Evolutionary conservation across 2,888 invertebrate genomes (phyloP).

Genomic region (Charanyca ferruginea): DNA sequence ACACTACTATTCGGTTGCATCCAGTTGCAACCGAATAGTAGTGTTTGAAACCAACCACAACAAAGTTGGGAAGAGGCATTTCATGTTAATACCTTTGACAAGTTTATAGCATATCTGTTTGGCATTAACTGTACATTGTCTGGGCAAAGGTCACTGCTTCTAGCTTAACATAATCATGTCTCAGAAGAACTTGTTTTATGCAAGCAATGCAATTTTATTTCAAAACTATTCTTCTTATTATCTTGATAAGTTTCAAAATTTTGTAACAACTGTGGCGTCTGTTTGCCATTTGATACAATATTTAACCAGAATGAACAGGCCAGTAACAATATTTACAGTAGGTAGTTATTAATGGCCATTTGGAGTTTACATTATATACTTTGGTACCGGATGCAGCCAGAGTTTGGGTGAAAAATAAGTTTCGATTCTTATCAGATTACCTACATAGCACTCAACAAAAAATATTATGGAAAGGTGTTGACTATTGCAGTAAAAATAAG

Average conservation of each 20-base stretch:
- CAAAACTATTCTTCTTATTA: background rate
- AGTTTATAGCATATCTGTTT: no score
- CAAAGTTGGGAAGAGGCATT: no score
- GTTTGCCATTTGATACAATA: background rate
- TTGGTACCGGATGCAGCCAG: background rate
- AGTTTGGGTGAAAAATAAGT: conserved; percentile 31
- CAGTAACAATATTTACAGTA: conserved; percentile 21
- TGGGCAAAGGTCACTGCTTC: background rate
- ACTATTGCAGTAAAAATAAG: conserved; percentile 1
- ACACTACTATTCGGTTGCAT: no score
- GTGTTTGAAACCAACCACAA: no score
- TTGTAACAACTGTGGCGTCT: fast-evolving
- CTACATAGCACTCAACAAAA: background rate
- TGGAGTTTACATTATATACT: background rate
- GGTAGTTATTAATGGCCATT: background rate
- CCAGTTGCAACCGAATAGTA: no score
- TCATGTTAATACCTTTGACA: no score
- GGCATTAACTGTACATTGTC: background rate
- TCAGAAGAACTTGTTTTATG: background rate
- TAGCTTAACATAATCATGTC: no score
- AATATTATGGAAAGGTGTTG: conserved; percentile 13
- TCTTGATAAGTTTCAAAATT: background rate
- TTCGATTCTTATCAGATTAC: conserved; percentile 18
- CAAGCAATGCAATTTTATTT: background rate
- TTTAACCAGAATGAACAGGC: conserved; percentile 2